Base-by-base conservation (phyloP, 2,888 invertebrate species). In the Bruchidius siliquastri region DNA sequence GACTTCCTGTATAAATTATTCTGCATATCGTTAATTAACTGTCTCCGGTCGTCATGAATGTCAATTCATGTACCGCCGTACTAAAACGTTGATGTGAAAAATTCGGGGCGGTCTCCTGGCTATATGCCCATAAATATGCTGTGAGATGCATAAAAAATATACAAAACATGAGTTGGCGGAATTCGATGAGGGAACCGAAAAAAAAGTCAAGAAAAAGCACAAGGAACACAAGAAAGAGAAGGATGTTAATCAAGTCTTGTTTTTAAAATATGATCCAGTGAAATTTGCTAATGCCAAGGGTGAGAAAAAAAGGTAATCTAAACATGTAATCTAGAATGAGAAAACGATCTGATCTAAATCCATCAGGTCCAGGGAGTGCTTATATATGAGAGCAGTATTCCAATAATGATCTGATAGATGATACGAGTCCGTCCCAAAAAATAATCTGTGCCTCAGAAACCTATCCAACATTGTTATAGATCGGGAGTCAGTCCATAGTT, bases 111-210 rank as follows among this genome's bases (percentile, higher is more conserved):
- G 49, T 49, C 8, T 13, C 13, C 49, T 49, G 49, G 18, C 49
- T 49, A 4, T 26, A 49, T 8, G 8, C 49, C 49, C 49, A 49
- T 49, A 49, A 49, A 49, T 49, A 49, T 18, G 71, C 30, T 21
- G 73, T 68, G 75, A 67, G 32, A 75, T 75, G 71, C 67, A 71
- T 72, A 75, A 67, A 66, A 75, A 73, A 70, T 70, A 73, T 68
- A 68, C 21, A 21, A 74, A 74, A 72, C 26, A 68, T 8, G 22
- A 67, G 30, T 13, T 49, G 49, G 49, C 49, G 71, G 67, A 32
- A 73, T 49, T 67, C 20, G 49, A 72, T 69, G 21, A 21, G 20
- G 18, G 70, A 68, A 70, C 22, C n/a, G 66, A 22, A 69, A 73
- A 69, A 67, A 30, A 74, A 21, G 32, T 67, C 20, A 30, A 69